phyloP scores from a whole-genome alignment of 2,797 vertebrate species.

The Cichlasoma orientale region DNA sequence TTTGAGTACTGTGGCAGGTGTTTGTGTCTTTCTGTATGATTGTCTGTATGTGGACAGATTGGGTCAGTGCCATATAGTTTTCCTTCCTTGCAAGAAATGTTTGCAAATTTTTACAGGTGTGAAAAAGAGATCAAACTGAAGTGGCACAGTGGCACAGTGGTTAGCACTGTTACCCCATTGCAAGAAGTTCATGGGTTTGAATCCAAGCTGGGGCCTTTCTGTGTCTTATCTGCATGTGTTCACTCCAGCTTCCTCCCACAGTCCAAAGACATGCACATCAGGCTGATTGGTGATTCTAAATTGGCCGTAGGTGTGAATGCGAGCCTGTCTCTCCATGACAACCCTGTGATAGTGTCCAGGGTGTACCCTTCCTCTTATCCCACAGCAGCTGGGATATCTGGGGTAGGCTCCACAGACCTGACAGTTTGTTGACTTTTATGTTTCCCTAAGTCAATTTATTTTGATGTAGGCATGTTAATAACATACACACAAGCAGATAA shows the following conservation, averaged over 20 bases:
- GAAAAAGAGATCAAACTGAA: neutral
- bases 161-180: neutral
- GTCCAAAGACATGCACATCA: neutral
- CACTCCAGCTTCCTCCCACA: neutral
- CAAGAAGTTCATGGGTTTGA: neutral
- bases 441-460: neutral
- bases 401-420: neutral
- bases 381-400: neutral
- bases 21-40: neutral
- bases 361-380: neutral
- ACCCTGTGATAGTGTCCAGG: neutral
- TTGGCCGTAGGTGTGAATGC: neutral
- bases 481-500: neutral
- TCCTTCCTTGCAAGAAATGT: too few relatives aligned
- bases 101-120: neutral
- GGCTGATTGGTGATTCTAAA: neutral
- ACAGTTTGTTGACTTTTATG: slow-evolving; percentile 2
- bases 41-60: neutral
- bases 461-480: neutral
- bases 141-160: neutral
- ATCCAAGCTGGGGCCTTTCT: too few relatives aligned
- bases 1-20: neutral
- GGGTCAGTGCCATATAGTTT: neutral
- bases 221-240: too few relatives aligned
- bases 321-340: neutral